These are phyloP conservation scores for Diabrotica virgifera DNA, from an alignment of 1,140 invertebrate genomes.

Conservation along the genomic window DNA sequence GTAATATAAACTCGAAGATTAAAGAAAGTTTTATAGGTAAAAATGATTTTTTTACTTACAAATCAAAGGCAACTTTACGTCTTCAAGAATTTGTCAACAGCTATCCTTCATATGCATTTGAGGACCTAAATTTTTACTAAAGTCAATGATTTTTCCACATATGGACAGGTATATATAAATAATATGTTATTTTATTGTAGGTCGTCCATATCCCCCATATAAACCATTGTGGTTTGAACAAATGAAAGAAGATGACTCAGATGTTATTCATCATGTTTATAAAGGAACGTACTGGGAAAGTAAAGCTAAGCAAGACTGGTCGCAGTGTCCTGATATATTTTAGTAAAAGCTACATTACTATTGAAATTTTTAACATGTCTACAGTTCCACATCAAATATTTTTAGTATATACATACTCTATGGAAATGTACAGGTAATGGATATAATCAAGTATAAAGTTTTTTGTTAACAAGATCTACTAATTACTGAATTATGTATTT, in stretches of 20 bases:
- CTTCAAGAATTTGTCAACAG: too few relatives aligned
- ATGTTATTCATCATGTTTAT: slow-evolving; percentile 80
- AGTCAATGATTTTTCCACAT: too few relatives aligned
- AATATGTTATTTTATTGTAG: slow-evolving; percentile 49
- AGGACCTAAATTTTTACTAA: too few relatives aligned
- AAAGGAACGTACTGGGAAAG: slow-evolving; percentile 90
- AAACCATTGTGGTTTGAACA: slow-evolving; percentile 91
- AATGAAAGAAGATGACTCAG: slow-evolving; percentile 74
- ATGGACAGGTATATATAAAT: too few relatives aligned
- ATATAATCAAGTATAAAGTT: slow-evolving; percentile 6
- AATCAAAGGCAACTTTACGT: too few relatives aligned
- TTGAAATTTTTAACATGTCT: not conserved
- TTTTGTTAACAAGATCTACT: not conserved
- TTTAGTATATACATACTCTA: not conserved
- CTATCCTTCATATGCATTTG: too few relatives aligned
- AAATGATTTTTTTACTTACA: too few relatives aligned
- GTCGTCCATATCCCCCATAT: slow-evolving; percentile 71
- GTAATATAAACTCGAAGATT: too few relatives aligned
- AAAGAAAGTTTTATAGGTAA: too few relatives aligned
- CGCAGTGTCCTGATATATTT: slow-evolving; percentile 90
- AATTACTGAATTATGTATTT: slow-evolving; percentile 16
- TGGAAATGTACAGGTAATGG: slow-evolving; percentile 7
- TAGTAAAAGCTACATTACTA: slow-evolving; percentile 42
- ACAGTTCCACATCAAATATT: not conserved
- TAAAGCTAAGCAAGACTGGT: slow-evolving; percentile 88